Conservation (phyloP, 1,140 invertebrate species). For the Colletes latitarsis region DNA sequence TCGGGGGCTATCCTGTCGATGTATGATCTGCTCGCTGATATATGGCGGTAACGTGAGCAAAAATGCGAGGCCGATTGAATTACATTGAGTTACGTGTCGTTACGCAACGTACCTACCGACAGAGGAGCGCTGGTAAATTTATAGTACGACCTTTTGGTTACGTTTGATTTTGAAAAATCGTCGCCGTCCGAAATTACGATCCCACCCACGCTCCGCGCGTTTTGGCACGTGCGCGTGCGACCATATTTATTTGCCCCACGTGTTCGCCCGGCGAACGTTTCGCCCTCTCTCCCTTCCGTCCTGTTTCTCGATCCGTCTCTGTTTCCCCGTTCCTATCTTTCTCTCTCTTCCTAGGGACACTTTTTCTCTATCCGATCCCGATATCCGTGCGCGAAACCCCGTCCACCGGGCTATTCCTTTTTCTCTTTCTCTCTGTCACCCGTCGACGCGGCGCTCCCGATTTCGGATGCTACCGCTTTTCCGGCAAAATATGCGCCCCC, state of each 20-base stretch:
- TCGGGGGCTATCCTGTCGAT: conserved; percentile 51
- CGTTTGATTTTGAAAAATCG: conserved; percentile 70
- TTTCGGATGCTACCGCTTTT: conserved; percentile 34
- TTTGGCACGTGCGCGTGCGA: conserved; percentile 62
- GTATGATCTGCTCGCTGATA: conserved; percentile 65
- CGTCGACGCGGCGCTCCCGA: conserved; percentile 13
- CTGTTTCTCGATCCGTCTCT: not conserved
- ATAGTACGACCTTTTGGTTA: conserved; percentile 67
- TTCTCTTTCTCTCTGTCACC: conserved; percentile 3
- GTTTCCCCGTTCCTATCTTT: not conserved
- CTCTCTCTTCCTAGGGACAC: not conserved
- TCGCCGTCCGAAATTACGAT: conserved; percentile 64
- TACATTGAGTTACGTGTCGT: conserved; percentile 69
- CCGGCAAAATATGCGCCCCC: conserved; percentile 50
- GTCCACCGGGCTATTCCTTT: not conserved
- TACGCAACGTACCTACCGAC: conserved; percentile 58
- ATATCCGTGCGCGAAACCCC: not conserved
- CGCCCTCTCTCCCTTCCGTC: not conserved
- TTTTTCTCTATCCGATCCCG: not conserved
- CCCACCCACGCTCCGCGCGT: conserved; percentile 58
- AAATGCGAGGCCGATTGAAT: conserved; percentile 70
- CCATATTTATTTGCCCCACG: conserved; percentile 65
- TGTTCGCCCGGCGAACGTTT: conserved; percentile 37
- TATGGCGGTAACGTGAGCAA: conserved; percentile 64
- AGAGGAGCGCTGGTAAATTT: conserved; percentile 46